A percentile compares a stretch with the other conserved stretches of the same genome.
These are phyloP conservation scores for Malurus elegans DNA, from an alignment of 2,113 vertebrate species.

Conservation along the genomic window DNA sequence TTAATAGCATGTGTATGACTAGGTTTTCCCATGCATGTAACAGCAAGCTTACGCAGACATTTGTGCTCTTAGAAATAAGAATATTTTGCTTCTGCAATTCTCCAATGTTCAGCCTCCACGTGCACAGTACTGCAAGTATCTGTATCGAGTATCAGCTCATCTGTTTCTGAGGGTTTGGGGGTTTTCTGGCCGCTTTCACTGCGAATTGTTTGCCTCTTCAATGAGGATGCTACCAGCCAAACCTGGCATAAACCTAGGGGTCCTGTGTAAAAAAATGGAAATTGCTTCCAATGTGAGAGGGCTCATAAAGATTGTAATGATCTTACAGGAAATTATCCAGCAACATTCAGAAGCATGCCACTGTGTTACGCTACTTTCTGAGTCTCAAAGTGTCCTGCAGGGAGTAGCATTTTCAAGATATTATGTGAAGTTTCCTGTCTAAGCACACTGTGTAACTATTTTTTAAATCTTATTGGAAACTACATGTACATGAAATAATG, in stretches of 20 bases:
- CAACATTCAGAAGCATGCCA: neutral
- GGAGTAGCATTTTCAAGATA: neutral
- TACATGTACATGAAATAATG: constrained; percentile 39
- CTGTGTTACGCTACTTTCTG: neutral
- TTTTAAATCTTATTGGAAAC: constrained; percentile 52
- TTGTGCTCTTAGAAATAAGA: neutral
- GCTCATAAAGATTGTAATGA: neutral
- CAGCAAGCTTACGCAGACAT: neutral
- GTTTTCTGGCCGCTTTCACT: neutral
- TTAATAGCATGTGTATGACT: neutral
- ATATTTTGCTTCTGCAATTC: neutral
- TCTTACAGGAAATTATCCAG: neutral
- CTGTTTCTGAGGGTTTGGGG: neutral
- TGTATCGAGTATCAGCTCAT: neutral
- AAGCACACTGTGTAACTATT: neutral
- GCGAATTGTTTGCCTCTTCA: constrained; percentile 10
- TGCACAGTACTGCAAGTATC: neutral
- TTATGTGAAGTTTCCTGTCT: neutral
- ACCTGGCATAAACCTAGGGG: neutral
- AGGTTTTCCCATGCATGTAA: neutral
- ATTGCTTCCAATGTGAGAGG: neutral
- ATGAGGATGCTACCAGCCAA: neutral
- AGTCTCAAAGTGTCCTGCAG: neutral
- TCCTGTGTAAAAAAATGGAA: neutral
- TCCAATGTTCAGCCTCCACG: neutral